A percentile compares a stretch with the other conserved stretches of the same genome.
Evolutionary conservation across 2,113 vertebrate species (phyloP).

Genomic region (Choloepus hoffmanni): DNA sequence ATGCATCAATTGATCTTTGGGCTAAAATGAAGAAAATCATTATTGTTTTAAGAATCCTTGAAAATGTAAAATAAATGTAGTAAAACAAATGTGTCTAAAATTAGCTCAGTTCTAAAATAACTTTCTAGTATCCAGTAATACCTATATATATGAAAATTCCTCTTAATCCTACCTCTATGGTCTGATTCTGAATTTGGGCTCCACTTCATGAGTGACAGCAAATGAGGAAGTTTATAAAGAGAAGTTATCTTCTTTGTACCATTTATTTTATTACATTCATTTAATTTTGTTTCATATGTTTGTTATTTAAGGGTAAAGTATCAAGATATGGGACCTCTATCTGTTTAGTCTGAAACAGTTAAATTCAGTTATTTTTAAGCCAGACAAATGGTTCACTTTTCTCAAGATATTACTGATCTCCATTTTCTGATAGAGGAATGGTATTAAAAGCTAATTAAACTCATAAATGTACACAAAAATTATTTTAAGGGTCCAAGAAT

Average conservation of each 20-base stretch:
- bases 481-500: not conserved
- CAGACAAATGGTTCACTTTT: not conserved
- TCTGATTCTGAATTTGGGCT: constrained; percentile 11
- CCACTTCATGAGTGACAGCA: not conserved
- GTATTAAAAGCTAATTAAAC: not conserved
- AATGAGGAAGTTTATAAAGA: not conserved
- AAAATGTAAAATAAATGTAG: not conserved
- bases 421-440: not conserved
- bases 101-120: constrained; percentile 10
- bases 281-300: not conserved
- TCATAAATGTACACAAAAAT: not conserved
- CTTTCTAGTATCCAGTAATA: not conserved
- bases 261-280: constrained; percentile 4
- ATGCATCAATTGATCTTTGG: not conserved
- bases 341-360: not conserved
- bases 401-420: not conserved
- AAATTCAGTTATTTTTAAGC: not conserved
- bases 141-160: not conserved
- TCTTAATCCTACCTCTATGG: not conserved
- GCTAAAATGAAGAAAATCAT: not conserved
- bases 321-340: not conserved
- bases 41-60: not conserved
- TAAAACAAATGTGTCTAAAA: not conserved
- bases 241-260: not conserved
- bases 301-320: not conserved